Percentiles rank a stretch among this genome's conserved stretches.
Conservation (phyloP, 1,140 invertebrate species). For the Dreissena polymorpha region DNA sequence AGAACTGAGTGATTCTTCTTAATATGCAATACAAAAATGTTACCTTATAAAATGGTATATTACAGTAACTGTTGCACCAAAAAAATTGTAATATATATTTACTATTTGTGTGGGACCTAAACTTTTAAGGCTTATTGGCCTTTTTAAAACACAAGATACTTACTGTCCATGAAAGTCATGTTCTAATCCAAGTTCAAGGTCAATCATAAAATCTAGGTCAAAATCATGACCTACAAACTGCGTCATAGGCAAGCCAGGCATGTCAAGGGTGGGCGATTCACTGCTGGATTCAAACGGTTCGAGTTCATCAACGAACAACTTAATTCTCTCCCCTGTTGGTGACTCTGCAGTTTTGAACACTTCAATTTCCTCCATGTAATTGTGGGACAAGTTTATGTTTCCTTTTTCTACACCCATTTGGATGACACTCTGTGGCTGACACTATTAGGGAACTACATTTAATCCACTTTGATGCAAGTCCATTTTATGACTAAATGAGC, state of each 20-base stretch:
- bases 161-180: background rate
- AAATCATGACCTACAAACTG: conserved; percentile 16
- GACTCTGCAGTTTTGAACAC: conserved; percentile 49
- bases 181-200: conserved; percentile 20
- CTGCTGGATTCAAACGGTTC: conserved; percentile 16
- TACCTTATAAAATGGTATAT: no score
- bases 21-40: no score
- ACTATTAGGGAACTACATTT: no score
- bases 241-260: conserved; percentile 12
- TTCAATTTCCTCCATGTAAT: conserved; percentile 54
- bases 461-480: no score
- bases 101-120: no score
- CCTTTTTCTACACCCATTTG: conserved; percentile 51
- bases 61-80: no score
- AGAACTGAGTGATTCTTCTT: no score
- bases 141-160: background rate
- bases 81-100: no score
- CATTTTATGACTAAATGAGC: no score
- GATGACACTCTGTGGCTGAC: no score
- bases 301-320: conserved; percentile 54
- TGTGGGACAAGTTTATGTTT: conserved; percentile 26
- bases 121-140: no score
- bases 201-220: conserved; percentile 44
- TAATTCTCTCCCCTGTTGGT: conserved; percentile 52
- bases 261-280: background rate